Percentiles rank a stretch among this genome's conserved stretches.
phyloP scores from a whole-genome alignment of 2,113 vertebrate species.

The Chlamydotis undulata region DNA sequence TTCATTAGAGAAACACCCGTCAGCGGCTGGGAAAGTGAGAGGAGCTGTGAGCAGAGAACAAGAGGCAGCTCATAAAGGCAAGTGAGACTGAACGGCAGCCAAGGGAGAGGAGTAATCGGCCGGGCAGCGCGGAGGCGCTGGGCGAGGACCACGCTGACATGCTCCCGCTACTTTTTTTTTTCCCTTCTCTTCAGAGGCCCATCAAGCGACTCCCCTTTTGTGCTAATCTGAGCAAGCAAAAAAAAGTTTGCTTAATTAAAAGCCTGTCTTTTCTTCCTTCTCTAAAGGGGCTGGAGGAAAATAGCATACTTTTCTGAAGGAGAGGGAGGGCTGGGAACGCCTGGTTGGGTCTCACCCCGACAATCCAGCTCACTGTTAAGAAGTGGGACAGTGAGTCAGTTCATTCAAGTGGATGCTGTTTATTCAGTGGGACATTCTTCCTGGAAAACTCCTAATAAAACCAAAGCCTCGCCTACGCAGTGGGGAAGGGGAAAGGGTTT shows the following conservation, averaged over 20 bases:
- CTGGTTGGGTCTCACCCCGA: conserved; percentile 39
- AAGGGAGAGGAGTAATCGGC: conserved; percentile 54
- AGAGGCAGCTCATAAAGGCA: conserved; percentile 70
- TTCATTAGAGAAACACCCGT: conserved; percentile 48
- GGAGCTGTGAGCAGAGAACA: conserved; percentile 63
- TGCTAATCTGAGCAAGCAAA: conserved; percentile 58
- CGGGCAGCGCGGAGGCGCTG: conserved; percentile 40
- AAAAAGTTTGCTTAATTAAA: conserved; percentile 74
- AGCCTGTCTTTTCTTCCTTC: conserved; percentile 52
- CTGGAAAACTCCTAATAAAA: conserved; percentile 55
- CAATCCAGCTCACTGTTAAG: conserved; percentile 55
- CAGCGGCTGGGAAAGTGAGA: conserved; percentile 56
- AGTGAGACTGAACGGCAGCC: conserved; percentile 76
- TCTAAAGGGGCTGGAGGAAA: conserved; percentile 32
- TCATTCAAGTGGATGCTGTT: conserved; percentile 68
- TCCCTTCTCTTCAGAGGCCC: conserved; percentile 14
- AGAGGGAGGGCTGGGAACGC: conserved; percentile 61
- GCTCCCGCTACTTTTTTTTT: background rate
- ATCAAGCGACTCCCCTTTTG: conserved; percentile 58
- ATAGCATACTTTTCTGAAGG: conserved; percentile 37
- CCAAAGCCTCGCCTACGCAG: background rate
- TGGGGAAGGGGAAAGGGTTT: conserved; percentile 26
- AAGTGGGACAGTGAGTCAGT: conserved; percentile 57
- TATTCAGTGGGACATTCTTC: conserved; percentile 60
- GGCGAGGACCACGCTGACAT: conserved; percentile 45